These are phyloP conservation scores for Graptemys geographica DNA, from an alignment of 2,797 vertebrate species.

Conservation along the genomic window DNA sequence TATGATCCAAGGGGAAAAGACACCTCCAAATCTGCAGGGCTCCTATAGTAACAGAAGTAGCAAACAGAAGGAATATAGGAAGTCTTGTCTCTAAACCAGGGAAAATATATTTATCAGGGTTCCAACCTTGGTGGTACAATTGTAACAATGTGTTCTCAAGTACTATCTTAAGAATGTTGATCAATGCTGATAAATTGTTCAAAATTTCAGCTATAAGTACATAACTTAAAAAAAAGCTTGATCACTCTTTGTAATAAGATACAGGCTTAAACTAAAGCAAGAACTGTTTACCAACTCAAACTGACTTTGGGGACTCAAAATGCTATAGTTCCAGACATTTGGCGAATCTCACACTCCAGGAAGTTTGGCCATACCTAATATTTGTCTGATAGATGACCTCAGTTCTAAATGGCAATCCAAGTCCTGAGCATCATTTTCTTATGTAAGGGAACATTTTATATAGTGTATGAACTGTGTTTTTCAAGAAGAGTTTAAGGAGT, in stretches of 20 bases:
- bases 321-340: not conserved
- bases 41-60: not conserved
- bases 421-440: not conserved
- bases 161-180: not conserved
- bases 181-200: not conserved
- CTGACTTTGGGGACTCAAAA: not conserved
- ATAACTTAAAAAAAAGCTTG: not conserved
- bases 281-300: not conserved
- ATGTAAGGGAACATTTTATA: not conserved
- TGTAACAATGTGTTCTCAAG: not conserved
- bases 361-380: not conserved
- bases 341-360: not conserved
- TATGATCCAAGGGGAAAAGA: not conserved
- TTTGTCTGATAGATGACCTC: not conserved
- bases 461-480: not conserved
- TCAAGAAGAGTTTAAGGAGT: not conserved
- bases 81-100: not conserved
- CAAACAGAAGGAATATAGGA: not conserved
- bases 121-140: not conserved
- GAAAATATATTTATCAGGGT: not conserved
- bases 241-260: not conserved
- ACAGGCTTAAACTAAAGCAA: not conserved
- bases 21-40: not conserved
- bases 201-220: not conserved
- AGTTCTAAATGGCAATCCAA: not conserved